These are phyloP conservation scores for Percopsis omiscomaycus DNA, from an alignment of 2,797 vertebrate genomes.

Conservation along the genomic window DNA sequence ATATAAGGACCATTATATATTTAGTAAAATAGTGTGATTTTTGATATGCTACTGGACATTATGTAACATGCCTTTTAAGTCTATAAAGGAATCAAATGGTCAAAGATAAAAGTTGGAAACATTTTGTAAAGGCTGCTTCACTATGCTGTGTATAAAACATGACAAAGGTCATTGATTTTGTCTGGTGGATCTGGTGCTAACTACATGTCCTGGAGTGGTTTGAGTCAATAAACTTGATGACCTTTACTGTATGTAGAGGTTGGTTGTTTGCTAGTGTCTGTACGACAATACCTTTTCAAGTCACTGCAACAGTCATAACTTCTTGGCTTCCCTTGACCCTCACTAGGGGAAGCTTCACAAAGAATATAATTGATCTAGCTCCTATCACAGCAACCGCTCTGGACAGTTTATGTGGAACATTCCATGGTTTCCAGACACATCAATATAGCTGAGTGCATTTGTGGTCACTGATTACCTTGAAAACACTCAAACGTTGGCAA, in stretches of 20 bases:
- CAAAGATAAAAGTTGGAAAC: not conserved
- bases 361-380: constrained; percentile 17
- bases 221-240: not conserved
- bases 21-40: not conserved
- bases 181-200: constrained; percentile 2
- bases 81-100: too few species aligned
- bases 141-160: not conserved
- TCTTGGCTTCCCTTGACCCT: too few species aligned
- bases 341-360: constrained; percentile 7
- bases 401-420: constrained; percentile 42
- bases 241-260: constrained; percentile 11
- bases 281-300: too few species aligned
- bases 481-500: constrained; percentile 4
- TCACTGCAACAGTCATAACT: too few species aligned
- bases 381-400: constrained; percentile 6
- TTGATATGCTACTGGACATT: not conserved
- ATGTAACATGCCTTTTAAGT: too few species aligned
- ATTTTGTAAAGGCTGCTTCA: not conserved
- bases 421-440: constrained; percentile 43
- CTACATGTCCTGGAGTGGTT: not conserved
- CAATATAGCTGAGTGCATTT: constrained; percentile 37
- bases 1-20: too few species aligned
- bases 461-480: constrained; percentile 25
- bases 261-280: too few species aligned
- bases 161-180: not conserved